A percentile compares a stretch with the other conserved stretches of the same genome.
Conservation (phyloP, 2,797 vertebrate species). For the Syndactyla subalaris region DNA sequence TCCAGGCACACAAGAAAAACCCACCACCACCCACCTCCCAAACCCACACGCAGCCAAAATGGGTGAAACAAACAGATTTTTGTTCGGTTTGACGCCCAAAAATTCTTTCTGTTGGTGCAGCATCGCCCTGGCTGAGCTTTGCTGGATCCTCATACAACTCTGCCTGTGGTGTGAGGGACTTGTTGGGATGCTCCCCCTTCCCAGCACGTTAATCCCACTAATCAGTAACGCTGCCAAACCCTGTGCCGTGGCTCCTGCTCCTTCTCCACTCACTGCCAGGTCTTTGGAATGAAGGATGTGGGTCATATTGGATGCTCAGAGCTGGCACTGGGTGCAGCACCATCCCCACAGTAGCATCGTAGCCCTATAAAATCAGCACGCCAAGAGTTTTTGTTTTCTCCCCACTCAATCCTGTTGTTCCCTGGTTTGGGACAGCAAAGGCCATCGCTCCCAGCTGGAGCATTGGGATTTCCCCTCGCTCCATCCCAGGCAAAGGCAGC, state of each 20-base stretch:
- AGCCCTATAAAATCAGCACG: neutral
- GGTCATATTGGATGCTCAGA: neutral
- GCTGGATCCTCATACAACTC: accelerated
- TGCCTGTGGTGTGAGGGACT: neutral
- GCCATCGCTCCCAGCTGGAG: accelerated
- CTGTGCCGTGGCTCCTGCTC: accelerated
- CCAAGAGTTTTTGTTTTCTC: neutral
- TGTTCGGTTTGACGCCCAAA: neutral
- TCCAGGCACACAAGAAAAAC: neutral
- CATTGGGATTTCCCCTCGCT: accelerated
- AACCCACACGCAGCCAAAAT: neutral
- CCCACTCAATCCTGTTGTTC: accelerated
- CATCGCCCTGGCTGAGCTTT: accelerated
- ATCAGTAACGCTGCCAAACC: accelerated
- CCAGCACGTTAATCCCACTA: neutral
- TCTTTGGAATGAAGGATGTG: neutral
- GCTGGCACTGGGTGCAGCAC: neutral
- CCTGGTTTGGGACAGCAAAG: neutral
- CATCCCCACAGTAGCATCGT: accelerated
- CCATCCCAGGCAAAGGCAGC: accelerated
- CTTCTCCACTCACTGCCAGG: neutral
- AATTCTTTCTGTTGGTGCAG: neutral
- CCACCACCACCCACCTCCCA: neutral
- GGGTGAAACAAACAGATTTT: neutral
- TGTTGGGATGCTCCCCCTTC: neutral